phyloP scores from a whole-genome alignment of 2,888 invertebrate genomes.

The Lasioglossum figueresi region DNA sequence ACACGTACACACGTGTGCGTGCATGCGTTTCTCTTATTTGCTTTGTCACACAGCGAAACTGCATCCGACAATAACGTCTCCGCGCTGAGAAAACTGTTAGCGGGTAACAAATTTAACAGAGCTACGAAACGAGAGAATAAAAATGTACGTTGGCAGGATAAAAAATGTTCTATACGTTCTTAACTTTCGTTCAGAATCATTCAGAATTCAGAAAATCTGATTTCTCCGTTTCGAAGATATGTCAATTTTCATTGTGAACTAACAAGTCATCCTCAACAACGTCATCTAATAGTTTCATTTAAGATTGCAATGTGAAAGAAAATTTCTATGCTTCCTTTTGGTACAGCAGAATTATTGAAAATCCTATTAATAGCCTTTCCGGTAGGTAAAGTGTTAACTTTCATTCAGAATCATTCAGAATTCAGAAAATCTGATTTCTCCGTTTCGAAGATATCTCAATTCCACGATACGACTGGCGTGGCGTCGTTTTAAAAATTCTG shows the following conservation, averaged over 20 bases:
- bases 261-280: too few species aligned
- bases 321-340: too few species aligned
- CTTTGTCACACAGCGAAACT: constrained; percentile 36
- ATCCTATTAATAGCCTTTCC: too few species aligned
- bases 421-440: too few species aligned
- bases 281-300: too few species aligned
- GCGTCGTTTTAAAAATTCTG: neutral
- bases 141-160: neutral
- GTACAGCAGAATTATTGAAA: too few species aligned
- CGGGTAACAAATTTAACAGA: constrained; percentile 17
- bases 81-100: constrained; percentile 65
- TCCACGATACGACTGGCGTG: neutral
- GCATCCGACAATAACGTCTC: constrained; percentile 37
- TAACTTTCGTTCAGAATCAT: neutral
- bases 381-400: too few species aligned
- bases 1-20: constrained; percentile 24
- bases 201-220: too few species aligned
- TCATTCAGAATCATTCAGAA: too few species aligned
- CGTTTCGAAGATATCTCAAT: neutral
- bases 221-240: too few species aligned
- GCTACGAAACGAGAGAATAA: neutral
- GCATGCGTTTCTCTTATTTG: constrained; percentile 29
- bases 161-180: neutral
- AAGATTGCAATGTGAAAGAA: too few species aligned
- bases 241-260: too few species aligned